phyloP scores from a whole-genome alignment of 2,888 invertebrate species.

The Globia sparganii region DNA sequence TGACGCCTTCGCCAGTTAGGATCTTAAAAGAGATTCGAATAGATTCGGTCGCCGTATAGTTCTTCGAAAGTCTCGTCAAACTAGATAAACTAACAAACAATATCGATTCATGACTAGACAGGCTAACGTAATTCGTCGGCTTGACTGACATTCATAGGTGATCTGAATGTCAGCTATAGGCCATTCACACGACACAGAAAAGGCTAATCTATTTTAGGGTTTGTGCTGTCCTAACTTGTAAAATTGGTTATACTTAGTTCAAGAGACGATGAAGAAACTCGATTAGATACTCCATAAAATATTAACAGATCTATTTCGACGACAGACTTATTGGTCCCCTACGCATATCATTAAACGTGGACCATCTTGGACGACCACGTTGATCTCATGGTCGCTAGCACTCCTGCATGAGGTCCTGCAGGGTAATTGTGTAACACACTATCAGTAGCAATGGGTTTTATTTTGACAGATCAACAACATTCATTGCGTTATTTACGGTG shows the following conservation, averaged over 20 bases:
- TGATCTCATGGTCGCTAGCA: background rate
- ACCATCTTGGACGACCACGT: background rate
- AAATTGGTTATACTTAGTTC: background rate
- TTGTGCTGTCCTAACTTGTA: background rate
- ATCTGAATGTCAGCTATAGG: constrained; percentile 44
- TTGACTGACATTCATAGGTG: constrained; percentile 51
- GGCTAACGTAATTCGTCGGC: constrained; percentile 29
- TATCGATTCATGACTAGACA: constrained; percentile 35
- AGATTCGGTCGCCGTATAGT: background rate
- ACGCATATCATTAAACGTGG: background rate
- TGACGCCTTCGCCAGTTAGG: background rate
- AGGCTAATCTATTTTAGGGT: constrained; percentile 7
- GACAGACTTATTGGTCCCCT: background rate
- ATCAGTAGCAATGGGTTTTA: too few species aligned
- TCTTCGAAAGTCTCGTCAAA: constrained; percentile 6
- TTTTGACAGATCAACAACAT: too few species aligned
- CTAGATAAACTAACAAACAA: constrained; percentile 21
- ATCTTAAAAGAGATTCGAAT: background rate
- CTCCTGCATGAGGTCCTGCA: background rate
- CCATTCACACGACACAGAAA: constrained; percentile 1
- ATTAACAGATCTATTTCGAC: background rate
- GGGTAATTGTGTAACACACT: too few species aligned
- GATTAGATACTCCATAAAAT: background rate
- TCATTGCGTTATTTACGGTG: too few species aligned
- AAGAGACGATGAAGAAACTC: background rate